Conservation (phyloP, 1,140 invertebrate genomes). For the Drosophila tani region DNA sequence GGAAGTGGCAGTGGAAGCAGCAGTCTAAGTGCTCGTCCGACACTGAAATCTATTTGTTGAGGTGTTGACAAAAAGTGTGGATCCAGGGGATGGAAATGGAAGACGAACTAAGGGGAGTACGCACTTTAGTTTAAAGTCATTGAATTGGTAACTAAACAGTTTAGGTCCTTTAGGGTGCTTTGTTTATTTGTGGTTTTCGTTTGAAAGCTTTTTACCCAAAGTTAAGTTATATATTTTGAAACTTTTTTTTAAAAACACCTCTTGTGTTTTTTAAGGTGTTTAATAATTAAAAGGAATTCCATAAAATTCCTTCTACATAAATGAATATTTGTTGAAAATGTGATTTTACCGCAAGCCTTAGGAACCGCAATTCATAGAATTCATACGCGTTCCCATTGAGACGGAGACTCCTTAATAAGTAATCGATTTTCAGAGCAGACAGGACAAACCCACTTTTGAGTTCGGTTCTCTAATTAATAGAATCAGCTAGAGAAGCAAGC, state of each 20-base stretch:
- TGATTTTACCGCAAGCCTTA: background rate
- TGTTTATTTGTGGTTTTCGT: background rate
- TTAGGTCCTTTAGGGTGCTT: background rate
- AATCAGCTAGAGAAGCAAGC: constrained; percentile 44
- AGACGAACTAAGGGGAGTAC: background rate
- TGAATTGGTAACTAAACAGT: background rate
- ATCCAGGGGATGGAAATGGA: background rate
- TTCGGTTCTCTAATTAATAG: constrained; percentile 66
- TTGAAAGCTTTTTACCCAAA: background rate
- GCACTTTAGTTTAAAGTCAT: background rate
- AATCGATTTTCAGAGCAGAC: constrained; percentile 24
- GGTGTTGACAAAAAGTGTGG: constrained; percentile 67
- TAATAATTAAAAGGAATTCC: too few relatives aligned
- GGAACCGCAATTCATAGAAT: background rate
- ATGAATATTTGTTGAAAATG: background rate
- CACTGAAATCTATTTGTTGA: constrained; percentile 77
- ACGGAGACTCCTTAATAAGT: constrained; percentile 50
- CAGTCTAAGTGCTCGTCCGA: constrained; percentile 68
- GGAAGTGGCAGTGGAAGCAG: constrained; percentile 46
- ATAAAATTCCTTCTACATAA: background rate
- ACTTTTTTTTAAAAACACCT: too few relatives aligned
- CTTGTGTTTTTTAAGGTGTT: too few relatives aligned
- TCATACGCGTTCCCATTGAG: constrained; percentile 16
- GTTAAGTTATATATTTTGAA: too few relatives aligned
- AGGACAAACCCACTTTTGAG: constrained; percentile 30